phyloP scores from a whole-genome alignment of 2,797 vertebrate species.

The Schizopygopsis malacanthus region DNA sequence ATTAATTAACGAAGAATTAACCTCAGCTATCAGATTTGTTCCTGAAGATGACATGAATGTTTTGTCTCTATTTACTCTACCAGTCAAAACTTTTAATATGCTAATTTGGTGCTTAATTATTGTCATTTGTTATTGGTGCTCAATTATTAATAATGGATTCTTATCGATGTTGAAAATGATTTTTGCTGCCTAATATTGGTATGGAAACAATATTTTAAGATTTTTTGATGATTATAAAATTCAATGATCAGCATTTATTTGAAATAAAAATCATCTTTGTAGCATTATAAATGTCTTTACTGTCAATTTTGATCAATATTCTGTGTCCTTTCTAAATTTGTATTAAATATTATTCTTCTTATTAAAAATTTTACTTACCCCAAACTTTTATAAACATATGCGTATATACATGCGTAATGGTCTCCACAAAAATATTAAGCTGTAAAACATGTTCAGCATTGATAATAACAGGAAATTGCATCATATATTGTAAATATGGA shows the following conservation, averaged over 20 bases:
- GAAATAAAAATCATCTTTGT: not conserved
- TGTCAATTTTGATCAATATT: not conserved
- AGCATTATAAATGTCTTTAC: not conserved
- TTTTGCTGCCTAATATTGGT: constrained; percentile 7
- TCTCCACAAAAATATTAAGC: not conserved
- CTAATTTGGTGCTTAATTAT: not conserved
- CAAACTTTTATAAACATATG: not conserved
- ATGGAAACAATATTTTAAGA: not conserved
- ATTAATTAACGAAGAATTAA: not conserved
- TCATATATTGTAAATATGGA: too few relatives aligned
- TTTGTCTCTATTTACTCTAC: not conserved
- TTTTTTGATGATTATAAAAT: not conserved
- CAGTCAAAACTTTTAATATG: not conserved
- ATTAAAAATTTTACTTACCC: not conserved
- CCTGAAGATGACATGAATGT: not conserved
- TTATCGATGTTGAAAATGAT: not conserved
- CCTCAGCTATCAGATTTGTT: not conserved
- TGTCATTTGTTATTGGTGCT: not conserved
- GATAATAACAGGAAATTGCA: not conserved
- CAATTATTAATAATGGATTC: not conserved
- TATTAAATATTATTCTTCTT: not conserved
- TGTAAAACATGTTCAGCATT: not conserved
- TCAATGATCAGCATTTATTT: not conserved
- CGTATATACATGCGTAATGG: not conserved
- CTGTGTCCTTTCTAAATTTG: not conserved